These are phyloP conservation scores for Platycheirus rosarum DNA, from an alignment of 2,888 invertebrate genomes.

Conservation along the genomic window DNA sequence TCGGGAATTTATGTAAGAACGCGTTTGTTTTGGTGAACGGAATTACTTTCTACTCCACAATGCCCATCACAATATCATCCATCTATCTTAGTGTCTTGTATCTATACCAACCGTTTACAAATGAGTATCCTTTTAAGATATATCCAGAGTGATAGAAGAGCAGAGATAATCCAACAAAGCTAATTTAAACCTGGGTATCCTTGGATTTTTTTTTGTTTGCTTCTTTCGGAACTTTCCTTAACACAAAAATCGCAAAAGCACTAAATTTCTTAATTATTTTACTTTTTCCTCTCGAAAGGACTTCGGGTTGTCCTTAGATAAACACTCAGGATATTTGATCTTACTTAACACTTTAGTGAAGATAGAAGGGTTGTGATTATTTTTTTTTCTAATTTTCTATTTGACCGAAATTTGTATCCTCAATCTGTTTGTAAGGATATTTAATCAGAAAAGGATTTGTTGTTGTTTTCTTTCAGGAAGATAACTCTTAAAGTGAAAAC, in stretches of 20 bases:
- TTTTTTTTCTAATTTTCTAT: slow-evolving; percentile 21
- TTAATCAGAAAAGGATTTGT: slow-evolving; percentile 20
- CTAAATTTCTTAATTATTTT: slow-evolving; percentile 39
- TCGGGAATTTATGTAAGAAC: neutral
- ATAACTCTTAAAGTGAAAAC: slow-evolving; percentile 26
- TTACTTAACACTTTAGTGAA: slow-evolving; percentile 5
- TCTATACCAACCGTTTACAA: slow-evolving; percentile 63
- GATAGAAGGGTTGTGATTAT: slow-evolving; percentile 1
- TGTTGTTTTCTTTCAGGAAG: neutral
- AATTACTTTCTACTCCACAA: slow-evolving; percentile 31
- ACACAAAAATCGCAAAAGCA: slow-evolving; percentile 46
- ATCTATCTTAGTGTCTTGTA: slow-evolving; percentile 26
- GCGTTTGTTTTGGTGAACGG: slow-evolving; percentile 58
- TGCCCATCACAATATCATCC: slow-evolving; percentile 5
- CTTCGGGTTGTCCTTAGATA: slow-evolving; percentile 22
- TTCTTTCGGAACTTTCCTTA: slow-evolving; percentile 45
- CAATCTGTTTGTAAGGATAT: slow-evolving; percentile 28
- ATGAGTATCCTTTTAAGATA: slow-evolving; percentile 61
- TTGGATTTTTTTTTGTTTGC: slow-evolving; percentile 29
- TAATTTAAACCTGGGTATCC: slow-evolving; percentile 63
- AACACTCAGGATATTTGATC: slow-evolving; percentile 24
- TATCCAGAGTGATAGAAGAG: slow-evolving; percentile 52
- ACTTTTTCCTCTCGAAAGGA: slow-evolving; percentile 5
- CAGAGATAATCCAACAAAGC: slow-evolving; percentile 64
- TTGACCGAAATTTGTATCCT: slow-evolving; percentile 35